These are phyloP conservation scores for Muscicapa comitata DNA, from an alignment of 2,797 vertebrate species.

Conservation along the genomic window DNA sequence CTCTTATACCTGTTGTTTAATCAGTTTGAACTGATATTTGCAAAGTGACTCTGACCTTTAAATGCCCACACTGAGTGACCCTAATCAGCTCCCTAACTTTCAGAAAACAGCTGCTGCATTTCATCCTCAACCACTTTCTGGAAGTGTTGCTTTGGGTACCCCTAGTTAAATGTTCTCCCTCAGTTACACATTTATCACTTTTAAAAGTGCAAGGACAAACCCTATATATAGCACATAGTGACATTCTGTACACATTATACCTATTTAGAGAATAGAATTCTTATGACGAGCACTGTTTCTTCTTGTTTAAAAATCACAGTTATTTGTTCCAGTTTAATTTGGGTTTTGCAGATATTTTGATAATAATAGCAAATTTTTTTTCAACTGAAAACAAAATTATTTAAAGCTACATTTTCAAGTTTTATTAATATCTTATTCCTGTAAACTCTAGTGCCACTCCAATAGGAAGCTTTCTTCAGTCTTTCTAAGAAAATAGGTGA, in stretches of 20 bases:
- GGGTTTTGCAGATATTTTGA: not conserved
- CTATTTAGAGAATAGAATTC: not conserved
- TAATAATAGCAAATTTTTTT: not conserved
- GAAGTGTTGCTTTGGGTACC: not conserved
- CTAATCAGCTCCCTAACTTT: not conserved
- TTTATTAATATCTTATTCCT: not conserved
- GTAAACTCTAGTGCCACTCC: not conserved
- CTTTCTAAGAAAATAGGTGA: not conserved
- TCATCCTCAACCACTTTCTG: not conserved
- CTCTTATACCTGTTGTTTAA: not conserved
- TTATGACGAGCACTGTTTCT: not conserved
- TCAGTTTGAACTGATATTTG: not conserved
- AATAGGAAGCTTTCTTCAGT: not conserved
- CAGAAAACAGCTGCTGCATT: not conserved
- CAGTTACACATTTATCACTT: not conserved
- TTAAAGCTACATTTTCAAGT: not conserved
- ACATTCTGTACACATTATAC: not conserved
- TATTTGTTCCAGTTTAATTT: not conserved
- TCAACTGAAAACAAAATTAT: not conserved
- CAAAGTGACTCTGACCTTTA: not conserved
- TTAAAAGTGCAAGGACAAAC: not conserved
- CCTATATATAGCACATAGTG: not conserved
- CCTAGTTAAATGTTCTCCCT: not conserved
- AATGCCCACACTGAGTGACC: not conserved
- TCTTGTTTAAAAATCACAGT: not conserved